Evolutionary conservation across 2,797 vertebrate genomes (phyloP).

Genomic region (Myotis daubentonii): DNA sequence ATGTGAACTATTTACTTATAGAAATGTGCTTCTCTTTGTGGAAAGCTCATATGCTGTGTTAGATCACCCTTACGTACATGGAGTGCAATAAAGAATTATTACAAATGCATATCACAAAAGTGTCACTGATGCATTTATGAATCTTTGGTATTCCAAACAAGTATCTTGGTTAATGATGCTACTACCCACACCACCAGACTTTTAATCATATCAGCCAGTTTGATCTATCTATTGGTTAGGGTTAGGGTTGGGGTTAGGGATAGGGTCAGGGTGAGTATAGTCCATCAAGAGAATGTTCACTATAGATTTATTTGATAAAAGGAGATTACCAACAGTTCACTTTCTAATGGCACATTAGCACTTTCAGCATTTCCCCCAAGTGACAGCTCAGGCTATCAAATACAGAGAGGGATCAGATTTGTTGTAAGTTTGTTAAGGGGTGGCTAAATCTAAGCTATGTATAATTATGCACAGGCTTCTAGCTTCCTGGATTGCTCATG

Average conservation of each 20-base stretch:
- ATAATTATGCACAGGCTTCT: slow-evolving; percentile 17
- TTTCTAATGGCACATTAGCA: slow-evolving; percentile 15
- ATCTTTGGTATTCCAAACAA: not conserved
- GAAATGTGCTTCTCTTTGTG: not conserved
- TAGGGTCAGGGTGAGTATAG: not conserved
- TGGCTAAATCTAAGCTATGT: slow-evolving; percentile 16
- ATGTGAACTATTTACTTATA: not conserved
- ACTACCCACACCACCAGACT: not conserved
- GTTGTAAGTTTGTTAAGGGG: not conserved
- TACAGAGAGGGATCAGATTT: slow-evolving; percentile 23
- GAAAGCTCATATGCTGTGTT: not conserved
- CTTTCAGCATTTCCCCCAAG: not conserved
- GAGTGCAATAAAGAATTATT: not conserved
- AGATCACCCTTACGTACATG: not conserved
- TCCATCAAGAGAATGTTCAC: not conserved
- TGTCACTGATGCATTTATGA: not conserved
- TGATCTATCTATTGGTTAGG: not conserved
- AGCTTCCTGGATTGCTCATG: slow-evolving; percentile 18
- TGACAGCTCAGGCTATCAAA: not conserved
- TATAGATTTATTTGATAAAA: slow-evolving; percentile 61
- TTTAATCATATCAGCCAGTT: not conserved
- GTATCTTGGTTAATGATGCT: not conserved
- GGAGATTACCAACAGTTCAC: not conserved
- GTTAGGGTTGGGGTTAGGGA: not conserved
- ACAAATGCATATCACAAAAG: not conserved